Evolutionary conservation across 1,140 invertebrate species (phyloP), one percentile per base, ranked within the genome.

Genomic region (Heliothis subflexa): DNA sequence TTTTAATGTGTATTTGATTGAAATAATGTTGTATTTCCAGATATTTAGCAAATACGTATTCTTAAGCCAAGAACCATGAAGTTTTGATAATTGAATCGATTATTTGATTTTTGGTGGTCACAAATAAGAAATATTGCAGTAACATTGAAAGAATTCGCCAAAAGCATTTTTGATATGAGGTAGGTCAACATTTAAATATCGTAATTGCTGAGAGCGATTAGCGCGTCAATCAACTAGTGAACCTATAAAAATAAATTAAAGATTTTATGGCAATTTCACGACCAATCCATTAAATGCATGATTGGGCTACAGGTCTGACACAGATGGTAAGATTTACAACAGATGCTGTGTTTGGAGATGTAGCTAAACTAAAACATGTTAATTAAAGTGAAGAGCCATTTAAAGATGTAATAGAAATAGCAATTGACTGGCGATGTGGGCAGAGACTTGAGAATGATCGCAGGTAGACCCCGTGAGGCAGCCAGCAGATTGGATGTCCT

Each of bases 71-170:
- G 13, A 33, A 61, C 57, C 57, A 25, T 61, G 57, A 61, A 61
- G 57, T 61, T 61, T 61, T 28, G 9, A 28, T 61, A 61, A 61
- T 61, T 61, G 21, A 61, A 28, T 25, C 25, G 55, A 25, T 28
- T 61, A 18, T 55, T 55, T 33, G 57, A 61, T 2, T 28, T 40
- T 61, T 33, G 57, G 12, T 61, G 28, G 57, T 61, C 57, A 61
- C 57, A 25, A 55, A 18, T 14, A 21, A 40, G 2, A 61, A 28
- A 61, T 61, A 61, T 14, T 25, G 13, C 13, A 14, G 5, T 61
- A 40, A 62, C 59, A 33, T 62, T 14, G 59, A 40, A 25, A 40
- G 13, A 40, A 61, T 18, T n/a, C 14, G 59, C 9, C 25, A 33
- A 16, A 57, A 57, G 2, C 55, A 57, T n/a, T 5, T 18, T 55